phyloP scores from a whole-genome alignment of 1,140 invertebrate species.

The Saccostrea glomerata region DNA sequence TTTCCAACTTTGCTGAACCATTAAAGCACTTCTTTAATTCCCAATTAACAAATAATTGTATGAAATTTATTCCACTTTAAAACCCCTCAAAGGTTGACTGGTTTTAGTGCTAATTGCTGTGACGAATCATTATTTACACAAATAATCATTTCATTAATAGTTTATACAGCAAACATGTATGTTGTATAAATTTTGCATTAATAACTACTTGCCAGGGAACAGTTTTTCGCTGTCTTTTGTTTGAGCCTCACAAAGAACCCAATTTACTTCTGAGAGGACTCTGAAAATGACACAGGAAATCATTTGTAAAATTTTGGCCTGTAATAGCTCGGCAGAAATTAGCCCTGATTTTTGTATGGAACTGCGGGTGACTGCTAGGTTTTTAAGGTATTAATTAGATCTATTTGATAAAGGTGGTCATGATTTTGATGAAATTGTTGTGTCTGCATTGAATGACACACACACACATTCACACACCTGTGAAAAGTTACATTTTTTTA shows the following conservation, averaged over 20 bases:
- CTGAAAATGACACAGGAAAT: slow-evolving; percentile 29
- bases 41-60: slow-evolving; percentile 45
- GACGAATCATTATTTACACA: slow-evolving; percentile 43
- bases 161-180: slow-evolving; percentile 27
- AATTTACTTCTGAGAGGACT: slow-evolving; percentile 43
- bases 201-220: slow-evolving; percentile 32
- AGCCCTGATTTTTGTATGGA: slow-evolving; percentile 30
- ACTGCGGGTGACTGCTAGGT: slow-evolving; percentile 28
- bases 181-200: slow-evolving; percentile 38
- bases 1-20: slow-evolving; percentile 35
- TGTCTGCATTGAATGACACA: slow-evolving; percentile 8
- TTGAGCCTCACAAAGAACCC: not conserved
- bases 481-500: slow-evolving; percentile 18
- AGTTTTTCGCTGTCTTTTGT: slow-evolving; percentile 42
- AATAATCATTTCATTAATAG: slow-evolving; percentile 47
- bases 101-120: slow-evolving; percentile 23
- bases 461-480: slow-evolving; percentile 18
- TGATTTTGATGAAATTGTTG: slow-evolving; percentile 25
- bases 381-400: slow-evolving; percentile 37
- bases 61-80: slow-evolving; percentile 1
- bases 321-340: slow-evolving; percentile 27
- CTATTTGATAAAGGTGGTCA: slow-evolving; percentile 38
- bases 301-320: slow-evolving; percentile 32
- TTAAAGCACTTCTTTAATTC: slow-evolving; percentile 43
- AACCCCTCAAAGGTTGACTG: slow-evolving; percentile 11